phyloP scores from a whole-genome alignment of 1,140 invertebrate genomes.

The Zaprionus africanus region DNA sequence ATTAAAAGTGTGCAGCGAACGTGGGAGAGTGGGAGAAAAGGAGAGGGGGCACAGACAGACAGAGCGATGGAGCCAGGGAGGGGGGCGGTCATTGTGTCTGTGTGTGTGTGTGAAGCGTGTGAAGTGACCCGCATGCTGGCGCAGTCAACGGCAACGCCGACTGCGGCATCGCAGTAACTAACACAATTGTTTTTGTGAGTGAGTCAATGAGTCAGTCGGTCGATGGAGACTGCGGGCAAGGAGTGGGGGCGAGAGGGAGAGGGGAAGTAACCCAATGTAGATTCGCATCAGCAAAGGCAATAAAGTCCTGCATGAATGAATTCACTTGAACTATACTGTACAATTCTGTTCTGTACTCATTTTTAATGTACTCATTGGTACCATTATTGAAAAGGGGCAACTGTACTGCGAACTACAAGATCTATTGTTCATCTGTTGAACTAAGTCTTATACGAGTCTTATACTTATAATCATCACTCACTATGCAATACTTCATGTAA shows the following conservation, averaged over 20 bases:
- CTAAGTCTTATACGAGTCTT: no score
- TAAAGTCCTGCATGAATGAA: no score
- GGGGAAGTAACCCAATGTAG: neutral
- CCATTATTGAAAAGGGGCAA: no score
- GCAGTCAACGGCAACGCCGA: neutral
- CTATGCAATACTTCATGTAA: no score
- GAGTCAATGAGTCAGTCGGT: conserved; percentile 19
- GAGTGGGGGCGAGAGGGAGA: neutral
- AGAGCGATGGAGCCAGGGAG: neutral
- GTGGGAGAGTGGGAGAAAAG: neutral
- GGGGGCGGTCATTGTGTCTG: conserved; percentile 46
- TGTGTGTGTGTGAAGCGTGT: conserved; percentile 55
- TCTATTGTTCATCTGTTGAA: no score
- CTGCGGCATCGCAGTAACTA: neutral
- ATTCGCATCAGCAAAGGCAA: no score
- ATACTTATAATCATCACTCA: no score
- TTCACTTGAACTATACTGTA: no score
- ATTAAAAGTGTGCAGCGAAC: conserved; percentile 42
- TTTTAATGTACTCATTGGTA: no score
- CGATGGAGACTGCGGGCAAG: neutral
- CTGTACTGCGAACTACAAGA: no score
- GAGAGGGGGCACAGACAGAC: neutral
- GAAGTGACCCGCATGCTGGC: conserved; percentile 65
- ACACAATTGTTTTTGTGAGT: conserved; percentile 1
- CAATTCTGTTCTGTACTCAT: no score